phyloP scores from a whole-genome alignment of 2,888 invertebrate genomes.

The Synergus gifuensis region DNA sequence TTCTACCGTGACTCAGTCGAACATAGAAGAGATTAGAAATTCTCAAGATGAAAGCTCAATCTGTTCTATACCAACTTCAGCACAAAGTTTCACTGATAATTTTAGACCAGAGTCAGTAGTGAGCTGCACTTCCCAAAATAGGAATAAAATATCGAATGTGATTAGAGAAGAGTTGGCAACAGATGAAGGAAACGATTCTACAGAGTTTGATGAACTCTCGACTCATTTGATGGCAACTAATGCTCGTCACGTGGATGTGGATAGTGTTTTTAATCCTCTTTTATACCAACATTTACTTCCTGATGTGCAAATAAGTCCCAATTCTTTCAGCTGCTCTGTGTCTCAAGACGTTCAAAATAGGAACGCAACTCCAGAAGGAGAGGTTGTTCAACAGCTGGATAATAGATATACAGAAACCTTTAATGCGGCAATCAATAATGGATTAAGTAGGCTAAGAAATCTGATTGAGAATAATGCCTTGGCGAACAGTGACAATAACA shows the following conservation, averaged over 20 bases:
- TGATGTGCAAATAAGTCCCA: slow-evolving; percentile 56
- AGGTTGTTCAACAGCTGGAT: slow-evolving; percentile 67
- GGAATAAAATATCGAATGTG: slow-evolving; percentile 66
- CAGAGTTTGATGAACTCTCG: slow-evolving; percentile 68
- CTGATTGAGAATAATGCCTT: slow-evolving; percentile 53
- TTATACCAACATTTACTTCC: slow-evolving; percentile 73
- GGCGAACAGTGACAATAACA: slow-evolving; percentile 43
- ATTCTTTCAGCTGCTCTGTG: slow-evolving; percentile 35
- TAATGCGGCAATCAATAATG: slow-evolving; percentile 61
- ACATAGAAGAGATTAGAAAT: background rate
- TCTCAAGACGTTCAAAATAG: slow-evolving; percentile 42
- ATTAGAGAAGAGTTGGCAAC: slow-evolving; percentile 69
- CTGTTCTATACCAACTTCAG: slow-evolving; percentile 35
- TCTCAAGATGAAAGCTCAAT: slow-evolving; percentile 44
- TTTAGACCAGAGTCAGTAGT: slow-evolving; percentile 19
- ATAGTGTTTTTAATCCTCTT: slow-evolving; percentile 71
- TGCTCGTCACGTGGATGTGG: slow-evolving; percentile 68
- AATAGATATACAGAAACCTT: slow-evolving; percentile 69
- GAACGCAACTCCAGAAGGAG: slow-evolving; percentile 62
- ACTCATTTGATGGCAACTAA: slow-evolving; percentile 69
- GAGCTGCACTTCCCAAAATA: slow-evolving; percentile 45
- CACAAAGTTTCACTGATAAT: slow-evolving; percentile 42
- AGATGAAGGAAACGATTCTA: slow-evolving; percentile 64
- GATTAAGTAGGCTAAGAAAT: slow-evolving; percentile 62
- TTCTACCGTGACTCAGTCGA: background rate